Percentiles rank a stretch among this genome's conserved stretches.
phyloP scores from a whole-genome alignment of 1,140 invertebrate genomes.

The Hylaeus volcanicus region DNA sequence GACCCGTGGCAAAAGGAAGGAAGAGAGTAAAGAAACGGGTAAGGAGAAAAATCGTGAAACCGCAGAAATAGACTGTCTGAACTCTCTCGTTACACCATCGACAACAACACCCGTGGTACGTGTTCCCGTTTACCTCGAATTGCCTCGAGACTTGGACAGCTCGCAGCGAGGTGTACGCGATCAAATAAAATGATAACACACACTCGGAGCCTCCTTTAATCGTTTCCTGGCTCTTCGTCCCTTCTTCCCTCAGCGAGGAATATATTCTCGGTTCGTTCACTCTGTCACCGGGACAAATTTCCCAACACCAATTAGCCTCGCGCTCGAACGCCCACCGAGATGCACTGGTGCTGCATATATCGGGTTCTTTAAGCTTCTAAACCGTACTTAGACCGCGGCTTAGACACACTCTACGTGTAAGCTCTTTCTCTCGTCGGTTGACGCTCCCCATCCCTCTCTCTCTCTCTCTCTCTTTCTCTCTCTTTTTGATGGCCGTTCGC shows the following conservation, averaged over 20 bases:
- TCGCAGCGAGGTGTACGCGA: not conserved
- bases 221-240: not conserved
- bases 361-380: constrained; percentile 5
- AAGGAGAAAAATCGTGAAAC: not conserved
- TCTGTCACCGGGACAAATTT: not conserved
- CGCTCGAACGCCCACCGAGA: constrained; percentile 12
- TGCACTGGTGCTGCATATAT: not conserved
- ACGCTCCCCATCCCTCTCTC: not conserved
- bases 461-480: constrained; percentile 1
- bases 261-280: not conserved
- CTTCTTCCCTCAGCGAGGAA: not conserved
- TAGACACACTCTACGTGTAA: constrained; percentile 34
- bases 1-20: not conserved
- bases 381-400: constrained; percentile 20
- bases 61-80: not conserved
- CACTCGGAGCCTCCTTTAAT: constrained; percentile 8
- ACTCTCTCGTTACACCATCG: not conserved
- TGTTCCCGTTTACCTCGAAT: not conserved
- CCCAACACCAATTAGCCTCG: constrained; percentile 43
- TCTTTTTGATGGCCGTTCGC: not conserved
- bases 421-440: not conserved
- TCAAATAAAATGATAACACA: no score
- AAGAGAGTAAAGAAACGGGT: not conserved
- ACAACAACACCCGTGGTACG: no score
- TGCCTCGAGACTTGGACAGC: not conserved